Conservation (phyloP, 2,888 invertebrate species). For the Cerceris ruficornis region DNA sequence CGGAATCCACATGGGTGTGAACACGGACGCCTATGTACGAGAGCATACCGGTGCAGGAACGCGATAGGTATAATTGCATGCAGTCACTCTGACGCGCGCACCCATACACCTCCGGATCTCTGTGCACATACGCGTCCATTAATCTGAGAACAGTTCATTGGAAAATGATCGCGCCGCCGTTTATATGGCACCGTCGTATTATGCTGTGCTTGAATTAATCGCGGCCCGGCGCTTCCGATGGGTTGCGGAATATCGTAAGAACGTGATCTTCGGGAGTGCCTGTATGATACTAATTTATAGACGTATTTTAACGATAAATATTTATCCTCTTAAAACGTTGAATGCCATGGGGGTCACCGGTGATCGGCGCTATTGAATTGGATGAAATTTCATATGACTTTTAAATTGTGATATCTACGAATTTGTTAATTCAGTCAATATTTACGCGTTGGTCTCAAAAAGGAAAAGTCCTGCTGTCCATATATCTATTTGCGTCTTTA, state of each 20-base stretch:
- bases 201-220: slow-evolving; percentile 57
- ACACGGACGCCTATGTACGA: background rate
- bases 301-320: background rate
- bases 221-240: slow-evolving; percentile 43
- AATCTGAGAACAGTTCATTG: slow-evolving; percentile 63
- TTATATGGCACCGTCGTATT: slow-evolving; percentile 50
- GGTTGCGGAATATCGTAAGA: slow-evolving; percentile 47
- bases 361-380: too few relatives aligned
- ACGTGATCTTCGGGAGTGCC: slow-evolving; percentile 25
- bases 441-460: too few relatives aligned
- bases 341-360: too few relatives aligned
- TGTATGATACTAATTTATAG: background rate
- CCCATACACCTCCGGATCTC: background rate
- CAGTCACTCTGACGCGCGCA: background rate
- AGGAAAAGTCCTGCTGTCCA: too few relatives aligned
- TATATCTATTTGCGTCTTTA: too few relatives aligned
- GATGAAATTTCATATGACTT: too few relatives aligned
- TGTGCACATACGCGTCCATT: slow-evolving; percentile 52
- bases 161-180: slow-evolving; percentile 61
- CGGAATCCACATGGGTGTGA: background rate
- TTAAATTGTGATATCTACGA: too few relatives aligned
- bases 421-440: too few relatives aligned
- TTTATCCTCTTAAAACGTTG: background rate
- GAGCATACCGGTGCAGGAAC: background rate
- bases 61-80: slow-evolving; percentile 21